phyloP scores from a whole-genome alignment of 2,888 invertebrate genomes.

The Stegana nigrithorax region DNA sequence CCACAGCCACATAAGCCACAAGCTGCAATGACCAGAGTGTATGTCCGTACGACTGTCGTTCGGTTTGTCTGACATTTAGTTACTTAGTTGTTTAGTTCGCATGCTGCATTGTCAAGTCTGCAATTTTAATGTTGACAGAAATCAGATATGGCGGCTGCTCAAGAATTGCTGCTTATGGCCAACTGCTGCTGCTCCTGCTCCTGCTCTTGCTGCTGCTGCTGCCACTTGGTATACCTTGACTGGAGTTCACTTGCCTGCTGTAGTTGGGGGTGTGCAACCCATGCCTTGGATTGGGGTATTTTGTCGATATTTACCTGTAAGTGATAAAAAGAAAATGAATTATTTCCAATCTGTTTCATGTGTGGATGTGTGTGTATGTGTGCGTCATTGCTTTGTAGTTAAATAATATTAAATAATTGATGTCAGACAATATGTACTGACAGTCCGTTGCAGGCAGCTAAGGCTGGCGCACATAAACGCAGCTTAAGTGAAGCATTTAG shows the following conservation, averaged over 20 bases:
- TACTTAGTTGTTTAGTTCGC: conserved; percentile 44
- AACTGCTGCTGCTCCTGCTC: conserved; percentile 42
- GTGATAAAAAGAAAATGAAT: background rate
- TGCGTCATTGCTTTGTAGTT: too few species aligned
- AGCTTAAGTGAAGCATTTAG: too few species aligned
- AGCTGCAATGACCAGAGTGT: conserved; percentile 7
- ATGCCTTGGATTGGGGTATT: background rate
- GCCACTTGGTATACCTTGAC: too few species aligned
- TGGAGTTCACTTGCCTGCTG: conserved; percentile 2
- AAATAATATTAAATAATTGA: too few species aligned
- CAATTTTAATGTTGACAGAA: conserved; percentile 62
- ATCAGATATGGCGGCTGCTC: conserved; percentile 52
- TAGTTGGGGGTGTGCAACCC: too few species aligned
- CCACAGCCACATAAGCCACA: too few species aligned
- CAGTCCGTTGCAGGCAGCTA: too few species aligned
- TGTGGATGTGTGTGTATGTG: too few species aligned
- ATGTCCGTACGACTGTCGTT: conserved; percentile 34
- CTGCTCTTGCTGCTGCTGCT: too few species aligned
- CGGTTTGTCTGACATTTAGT: conserved; percentile 46
- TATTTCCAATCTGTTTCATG: too few species aligned
- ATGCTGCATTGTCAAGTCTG: conserved; percentile 53
- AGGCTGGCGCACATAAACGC: too few species aligned
- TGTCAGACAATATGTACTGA: too few species aligned
- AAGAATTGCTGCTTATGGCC: conserved; percentile 58
- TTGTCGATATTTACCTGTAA: background rate